phyloP scores from a whole-genome alignment of 1,140 invertebrate species.

The Drosophila navojoa region DNA sequence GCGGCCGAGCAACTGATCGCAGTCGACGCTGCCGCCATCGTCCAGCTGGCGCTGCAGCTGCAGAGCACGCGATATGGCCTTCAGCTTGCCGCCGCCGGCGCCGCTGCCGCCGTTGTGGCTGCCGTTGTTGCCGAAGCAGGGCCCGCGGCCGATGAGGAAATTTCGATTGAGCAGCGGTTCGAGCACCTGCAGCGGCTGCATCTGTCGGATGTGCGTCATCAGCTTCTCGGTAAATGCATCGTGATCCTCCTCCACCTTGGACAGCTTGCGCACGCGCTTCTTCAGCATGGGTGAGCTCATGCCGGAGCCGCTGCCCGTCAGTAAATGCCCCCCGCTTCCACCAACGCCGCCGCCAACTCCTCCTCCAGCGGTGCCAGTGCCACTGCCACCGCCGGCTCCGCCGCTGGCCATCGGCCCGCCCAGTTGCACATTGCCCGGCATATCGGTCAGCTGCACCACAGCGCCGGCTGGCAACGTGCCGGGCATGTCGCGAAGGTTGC shows the following conservation, averaged over 20 bases:
- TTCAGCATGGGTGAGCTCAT: slow-evolving; percentile 57
- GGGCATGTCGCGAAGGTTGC: slow-evolving; percentile 43
- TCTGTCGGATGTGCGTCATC: slow-evolving; percentile 91
- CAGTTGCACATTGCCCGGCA: slow-evolving; percentile 33
- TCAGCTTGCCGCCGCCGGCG: slow-evolving; percentile 46
- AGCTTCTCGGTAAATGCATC: slow-evolving; percentile 95
- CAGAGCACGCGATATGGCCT: slow-evolving; percentile 41
- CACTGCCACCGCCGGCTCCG: too few relatives aligned
- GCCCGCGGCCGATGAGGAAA: slow-evolving; percentile 84
- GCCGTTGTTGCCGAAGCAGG: background rate
- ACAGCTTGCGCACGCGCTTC: slow-evolving; percentile 92
- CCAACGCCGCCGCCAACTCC: too few relatives aligned
- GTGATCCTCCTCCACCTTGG: slow-evolving; percentile 95
- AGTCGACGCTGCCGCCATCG: slow-evolving; percentile 34
- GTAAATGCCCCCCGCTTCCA: slow-evolving; percentile 2
- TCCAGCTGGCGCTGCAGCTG: slow-evolving; percentile 35
- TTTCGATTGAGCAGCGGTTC: slow-evolving; percentile 94
- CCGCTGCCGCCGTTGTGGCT: background rate
- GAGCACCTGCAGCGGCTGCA: slow-evolving; percentile 93
- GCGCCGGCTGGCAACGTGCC: slow-evolving; percentile 53
- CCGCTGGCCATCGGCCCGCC: slow-evolving; percentile 6
- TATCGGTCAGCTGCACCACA: slow-evolving; percentile 47
- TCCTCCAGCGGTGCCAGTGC: too few relatives aligned
- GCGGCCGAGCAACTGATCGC: slow-evolving; percentile 86
- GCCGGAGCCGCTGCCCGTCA: background rate